A percentile compares a stretch with the other conserved stretches of the same genome.
Evolutionary conservation across 2,113 vertebrate species (phyloP).

Genomic region (Perognathus longimembris): DNA sequence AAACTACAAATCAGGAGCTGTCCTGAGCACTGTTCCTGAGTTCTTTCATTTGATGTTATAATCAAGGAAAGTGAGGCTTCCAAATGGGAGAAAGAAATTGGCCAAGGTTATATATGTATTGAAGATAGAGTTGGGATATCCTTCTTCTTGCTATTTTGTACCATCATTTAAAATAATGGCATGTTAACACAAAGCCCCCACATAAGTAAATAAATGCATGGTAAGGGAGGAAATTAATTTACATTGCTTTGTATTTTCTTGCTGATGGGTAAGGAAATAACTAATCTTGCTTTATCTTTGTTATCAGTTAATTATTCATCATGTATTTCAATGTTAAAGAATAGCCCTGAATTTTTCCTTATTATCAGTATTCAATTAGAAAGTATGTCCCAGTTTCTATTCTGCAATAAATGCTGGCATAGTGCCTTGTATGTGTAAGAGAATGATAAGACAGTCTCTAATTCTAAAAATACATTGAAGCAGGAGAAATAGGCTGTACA

Average conservation of each 20-base stretch:
- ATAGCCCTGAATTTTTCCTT: conserved; percentile 53
- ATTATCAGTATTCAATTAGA: conserved; percentile 70
- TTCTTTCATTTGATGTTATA: neutral
- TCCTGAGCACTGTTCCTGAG: neutral
- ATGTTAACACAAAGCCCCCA: neutral
- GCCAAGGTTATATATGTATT: neutral
- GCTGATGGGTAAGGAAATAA: conserved; percentile 2
- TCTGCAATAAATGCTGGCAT: conserved; percentile 45
- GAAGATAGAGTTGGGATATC: neutral
- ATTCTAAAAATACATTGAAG: conserved; percentile 67
- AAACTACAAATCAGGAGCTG: neutral
- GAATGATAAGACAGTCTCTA: conserved; percentile 61
- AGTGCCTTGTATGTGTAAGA: conserved; percentile 7
- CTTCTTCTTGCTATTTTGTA: neutral
- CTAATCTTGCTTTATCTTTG: conserved; percentile 39
- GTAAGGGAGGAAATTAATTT: neutral
- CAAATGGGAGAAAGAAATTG: neutral
- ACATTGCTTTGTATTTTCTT: neutral
- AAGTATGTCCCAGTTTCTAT: conserved; percentile 59
- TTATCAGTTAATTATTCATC: conserved; percentile 74
- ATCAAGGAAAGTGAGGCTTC: neutral
- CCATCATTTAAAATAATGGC: neutral
- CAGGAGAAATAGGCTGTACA: conserved; percentile 41
- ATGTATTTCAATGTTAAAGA: conserved; percentile 21
- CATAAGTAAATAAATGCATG: neutral